Evolutionary conservation across 2,888 invertebrate genomes (phyloP).

Genomic region (Amiota minor): DNA sequence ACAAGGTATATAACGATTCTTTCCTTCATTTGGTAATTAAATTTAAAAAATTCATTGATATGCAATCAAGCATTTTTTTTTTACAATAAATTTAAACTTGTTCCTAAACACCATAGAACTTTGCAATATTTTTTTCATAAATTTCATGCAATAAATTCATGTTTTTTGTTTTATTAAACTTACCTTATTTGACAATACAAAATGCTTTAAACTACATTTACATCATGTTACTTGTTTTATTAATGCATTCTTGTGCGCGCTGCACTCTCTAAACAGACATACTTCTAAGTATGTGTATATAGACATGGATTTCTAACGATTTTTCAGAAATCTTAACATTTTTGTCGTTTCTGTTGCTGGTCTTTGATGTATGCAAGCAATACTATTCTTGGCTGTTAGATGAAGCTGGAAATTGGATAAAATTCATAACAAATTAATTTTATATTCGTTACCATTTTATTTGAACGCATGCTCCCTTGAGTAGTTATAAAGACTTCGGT

Average conservation of each 20-base stretch:
- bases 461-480: constrained; percentile 59
- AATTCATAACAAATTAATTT: constrained; percentile 41
- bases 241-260: constrained; percentile 17
- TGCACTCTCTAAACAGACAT: not conserved
- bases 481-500: not conserved
- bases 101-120: constrained; percentile 47
- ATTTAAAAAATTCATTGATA: not conserved
- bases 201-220: constrained; percentile 40
- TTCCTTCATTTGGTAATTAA: not conserved
- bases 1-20: not conserved
- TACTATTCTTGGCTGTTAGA: not conserved
- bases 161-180: constrained; percentile 40
- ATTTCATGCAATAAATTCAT: not conserved
- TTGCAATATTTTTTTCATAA: constrained; percentile 46
- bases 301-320: constrained; percentile 48
- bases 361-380: constrained; percentile 50
- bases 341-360: constrained; percentile 35
- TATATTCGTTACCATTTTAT: constrained; percentile 14
- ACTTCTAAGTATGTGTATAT: not conserved
- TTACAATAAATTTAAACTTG: too few species aligned
- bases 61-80: too few species aligned
- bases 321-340: constrained; percentile 61
- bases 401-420: constrained; percentile 34
- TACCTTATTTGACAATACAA: constrained; percentile 51
- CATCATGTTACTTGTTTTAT: constrained; percentile 40